Evolutionary conservation across 2,888 invertebrate species (phyloP), one percentile per base, ranked within the genome.

Genomic region (Nomada goodeniana): DNA sequence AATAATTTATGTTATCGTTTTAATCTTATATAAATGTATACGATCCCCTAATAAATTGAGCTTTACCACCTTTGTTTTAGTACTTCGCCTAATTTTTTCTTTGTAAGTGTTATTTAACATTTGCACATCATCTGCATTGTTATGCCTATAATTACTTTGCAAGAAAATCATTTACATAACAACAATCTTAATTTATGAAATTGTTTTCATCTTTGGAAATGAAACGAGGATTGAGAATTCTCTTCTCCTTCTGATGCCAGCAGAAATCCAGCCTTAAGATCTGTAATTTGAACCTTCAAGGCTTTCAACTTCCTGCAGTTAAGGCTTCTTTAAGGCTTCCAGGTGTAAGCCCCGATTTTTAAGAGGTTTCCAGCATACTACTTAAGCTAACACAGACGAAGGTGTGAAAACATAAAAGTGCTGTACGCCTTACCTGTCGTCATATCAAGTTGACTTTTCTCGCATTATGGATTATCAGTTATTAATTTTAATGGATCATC

Each of bases 251-350:
- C 15, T 23, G 18, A 2, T 18, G 18, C 15, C 13, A 44, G 11
- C 29, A 57, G 44, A 65, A 65, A 73, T 65, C 65, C 7, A 1
- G 47, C 57, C 67, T 11, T 15, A 23, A 4, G 36, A 73, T 57
- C 23, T 36, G 57, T 59, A 59, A 73, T 57, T 57, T 42, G 65
- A 70, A 55, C 55, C 23, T 57, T 74, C 68, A 20, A 67, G 57
- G 20, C 71, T 59, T 42, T 73, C 73, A 59, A 3, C 13, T 60
- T 60, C 15, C 26, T 13, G 18, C 20, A 60, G 55, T 13, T 65
- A 73, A 73, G 57, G 59, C 67, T 50, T 50, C 20, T 73, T 64
- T 67, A 50, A 57, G 73, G 64, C 52, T 63, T 79, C 50, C 20
- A 11, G 4, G n/a, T 63, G 61, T 80, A 47, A 52, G 29, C 36